phyloP scores from a whole-genome alignment of 2,113 vertebrate genomes.

The Corvus hawaiiensis region DNA sequence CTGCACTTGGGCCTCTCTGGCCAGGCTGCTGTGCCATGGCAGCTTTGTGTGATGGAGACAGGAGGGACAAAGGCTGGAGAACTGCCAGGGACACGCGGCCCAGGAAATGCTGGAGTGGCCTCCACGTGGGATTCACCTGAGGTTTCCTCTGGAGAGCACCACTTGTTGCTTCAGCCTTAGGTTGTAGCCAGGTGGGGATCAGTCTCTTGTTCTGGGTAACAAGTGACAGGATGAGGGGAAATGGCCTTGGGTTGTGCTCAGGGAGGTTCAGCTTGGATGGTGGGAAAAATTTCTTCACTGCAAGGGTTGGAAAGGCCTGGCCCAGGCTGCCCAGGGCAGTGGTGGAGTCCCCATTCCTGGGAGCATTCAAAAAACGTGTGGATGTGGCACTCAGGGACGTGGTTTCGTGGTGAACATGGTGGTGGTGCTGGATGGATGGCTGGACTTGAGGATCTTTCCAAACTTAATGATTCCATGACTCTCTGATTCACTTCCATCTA shows the following conservation, averaged over 20 bases:
- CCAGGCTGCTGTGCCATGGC: not conserved
- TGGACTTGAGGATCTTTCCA: not conserved
- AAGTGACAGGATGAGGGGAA: not conserved
- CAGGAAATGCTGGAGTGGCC: not conserved
- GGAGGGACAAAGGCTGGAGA: not conserved
- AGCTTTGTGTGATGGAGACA: not conserved
- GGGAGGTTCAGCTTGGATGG: not conserved
- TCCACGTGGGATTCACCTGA: not conserved
- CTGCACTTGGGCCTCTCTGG: not conserved
- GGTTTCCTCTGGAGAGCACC: not conserved
- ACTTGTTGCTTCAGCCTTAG: not conserved
- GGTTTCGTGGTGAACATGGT: not conserved
- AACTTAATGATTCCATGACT: not conserved
- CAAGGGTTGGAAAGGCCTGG: not conserved
- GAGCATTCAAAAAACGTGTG: not conserved
- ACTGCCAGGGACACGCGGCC: not conserved
- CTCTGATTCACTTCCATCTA: not conserved
- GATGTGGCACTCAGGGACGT: not conserved
- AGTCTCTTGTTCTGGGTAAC: not conserved
- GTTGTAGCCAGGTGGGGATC: not conserved
- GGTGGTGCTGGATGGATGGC: not conserved
- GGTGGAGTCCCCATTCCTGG: not conserved
- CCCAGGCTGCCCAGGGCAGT: not conserved
- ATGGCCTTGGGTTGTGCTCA: not conserved
- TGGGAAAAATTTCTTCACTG: not conserved